phyloP scores from a whole-genome alignment of 2,888 invertebrate genomes.

The Dioctria rufipes region DNA sequence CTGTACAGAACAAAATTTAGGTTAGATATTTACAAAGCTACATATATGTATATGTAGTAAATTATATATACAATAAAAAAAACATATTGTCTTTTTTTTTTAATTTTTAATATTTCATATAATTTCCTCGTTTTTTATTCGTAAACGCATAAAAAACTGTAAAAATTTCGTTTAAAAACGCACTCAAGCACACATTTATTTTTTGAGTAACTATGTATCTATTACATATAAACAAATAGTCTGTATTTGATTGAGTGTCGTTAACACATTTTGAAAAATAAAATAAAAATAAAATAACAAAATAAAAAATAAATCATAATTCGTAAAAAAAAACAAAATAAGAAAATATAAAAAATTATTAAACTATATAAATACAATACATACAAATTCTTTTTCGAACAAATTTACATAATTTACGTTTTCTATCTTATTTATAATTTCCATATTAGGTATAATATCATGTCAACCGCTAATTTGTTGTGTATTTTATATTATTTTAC shows the following conservation, averaged over 20 bases:
- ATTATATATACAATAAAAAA: conserved; percentile 25
- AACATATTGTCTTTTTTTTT: conserved; percentile 25
- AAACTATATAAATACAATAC: conserved; percentile 59
- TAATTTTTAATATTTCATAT: conserved; percentile 12
- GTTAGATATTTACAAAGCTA: conserved; percentile 18
- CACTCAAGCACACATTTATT: no score
- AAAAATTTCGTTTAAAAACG: no score
- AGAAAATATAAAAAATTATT: conserved; percentile 38
- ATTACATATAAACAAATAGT: no score
- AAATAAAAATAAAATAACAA: conserved; percentile 14
- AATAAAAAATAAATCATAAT: conserved; percentile 47
- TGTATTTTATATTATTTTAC: conserved; percentile 16
- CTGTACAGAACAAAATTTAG: conserved; percentile 5
- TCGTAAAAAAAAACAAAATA: conserved; percentile 24
- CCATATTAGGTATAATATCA: neutral
- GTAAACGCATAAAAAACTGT: conserved; percentile 20
- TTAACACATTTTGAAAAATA: conserved; percentile 34
- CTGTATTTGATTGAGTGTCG: neutral
- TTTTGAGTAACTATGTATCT: no score
- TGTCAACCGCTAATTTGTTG: conserved; percentile 12
- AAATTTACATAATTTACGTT: conserved; percentile 53
- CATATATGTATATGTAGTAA: conserved; percentile 28
- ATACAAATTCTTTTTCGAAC: conserved; percentile 54
- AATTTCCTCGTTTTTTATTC: conserved; percentile 1
- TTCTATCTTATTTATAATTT: conserved; percentile 52